Evolutionary conservation across 2,797 vertebrate genomes (phyloP).

Genomic region (Salmo trutta): DNA sequence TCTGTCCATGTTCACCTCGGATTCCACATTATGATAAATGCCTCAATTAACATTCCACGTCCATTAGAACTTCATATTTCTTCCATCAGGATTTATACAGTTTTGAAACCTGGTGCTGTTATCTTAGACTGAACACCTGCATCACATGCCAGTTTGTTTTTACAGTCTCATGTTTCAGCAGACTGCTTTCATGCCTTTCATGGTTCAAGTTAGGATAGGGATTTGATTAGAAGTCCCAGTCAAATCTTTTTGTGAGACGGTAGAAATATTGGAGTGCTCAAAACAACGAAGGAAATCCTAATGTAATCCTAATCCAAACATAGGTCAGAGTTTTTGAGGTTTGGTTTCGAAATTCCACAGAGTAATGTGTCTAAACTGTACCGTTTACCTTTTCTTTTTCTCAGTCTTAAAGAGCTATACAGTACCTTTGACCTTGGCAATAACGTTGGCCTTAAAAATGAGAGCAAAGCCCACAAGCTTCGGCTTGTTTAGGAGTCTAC

Average conservation of each 20-base stretch:
- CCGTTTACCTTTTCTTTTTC: too few species aligned
- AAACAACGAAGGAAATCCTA: conserved; percentile 14
- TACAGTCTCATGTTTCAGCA: conserved; percentile 40
- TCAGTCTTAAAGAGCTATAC: too few species aligned
- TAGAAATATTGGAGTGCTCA: conserved; percentile 15
- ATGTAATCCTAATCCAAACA: conserved; percentile 11
- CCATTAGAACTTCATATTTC: conserved; percentile 53
- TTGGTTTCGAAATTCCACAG: not conserved
- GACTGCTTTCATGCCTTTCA: conserved; percentile 57
- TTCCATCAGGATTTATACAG: conserved; percentile 30
- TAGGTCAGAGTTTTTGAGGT: conserved; percentile 8
- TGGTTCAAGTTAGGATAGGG: conserved; percentile 42
- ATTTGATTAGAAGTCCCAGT: conserved; percentile 24
- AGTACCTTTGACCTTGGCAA: too few species aligned
- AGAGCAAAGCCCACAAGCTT: not conserved
- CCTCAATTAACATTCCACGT: conserved; percentile 68
- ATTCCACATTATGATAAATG: conserved; percentile 62
- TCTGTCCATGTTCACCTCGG: conserved; percentile 42
- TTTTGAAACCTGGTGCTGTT: conserved; percentile 27
- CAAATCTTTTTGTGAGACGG: conserved; percentile 20
- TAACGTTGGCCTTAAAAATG: too few species aligned
- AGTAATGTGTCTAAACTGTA: too few species aligned
- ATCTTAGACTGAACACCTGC: conserved; percentile 48
- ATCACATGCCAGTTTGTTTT: conserved; percentile 42
- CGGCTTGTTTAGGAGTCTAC: not conserved